phyloP scores from a whole-genome alignment of 2,797 vertebrate species.

The Aplochiton taeniatus region DNA sequence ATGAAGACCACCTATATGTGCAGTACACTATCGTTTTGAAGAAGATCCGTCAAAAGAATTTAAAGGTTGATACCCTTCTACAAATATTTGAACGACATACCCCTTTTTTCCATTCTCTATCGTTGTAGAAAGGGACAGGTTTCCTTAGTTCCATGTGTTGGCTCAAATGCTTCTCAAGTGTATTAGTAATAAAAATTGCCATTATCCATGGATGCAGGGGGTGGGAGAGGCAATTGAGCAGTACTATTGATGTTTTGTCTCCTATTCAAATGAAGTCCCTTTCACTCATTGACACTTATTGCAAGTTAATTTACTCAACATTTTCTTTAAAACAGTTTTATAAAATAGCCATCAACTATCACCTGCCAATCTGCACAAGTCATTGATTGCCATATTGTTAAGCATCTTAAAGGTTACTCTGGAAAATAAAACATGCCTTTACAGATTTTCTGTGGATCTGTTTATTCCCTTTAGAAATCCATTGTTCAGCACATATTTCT shows the following conservation, averaged over 20 bases:
- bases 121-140: slow-evolving; percentile 22
- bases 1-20: too few relatives aligned
- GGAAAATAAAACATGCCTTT: too few relatives aligned
- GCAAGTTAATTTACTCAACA: background rate
- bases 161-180: slow-evolving; percentile 10
- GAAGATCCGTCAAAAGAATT: slow-evolving; percentile 10
- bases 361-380: too few relatives aligned
- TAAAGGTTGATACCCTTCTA: background rate
- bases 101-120: slow-evolving; percentile 21
- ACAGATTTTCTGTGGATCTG: too few relatives aligned
- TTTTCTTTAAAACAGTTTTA: too few relatives aligned
- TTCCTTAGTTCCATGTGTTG: slow-evolving; percentile 8
- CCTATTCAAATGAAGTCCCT: slow-evolving; percentile 25
- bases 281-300: slow-evolving; percentile 18
- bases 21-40: too few relatives aligned
- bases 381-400: too few relatives aligned
- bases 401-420: too few relatives aligned
- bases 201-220: slow-evolving; percentile 35
- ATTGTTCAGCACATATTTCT: too few relatives aligned
- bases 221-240: slow-evolving; percentile 39
- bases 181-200: slow-evolving; percentile 30
- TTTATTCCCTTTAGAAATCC: too few relatives aligned
- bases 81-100: slow-evolving; percentile 18
- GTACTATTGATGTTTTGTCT: slow-evolving; percentile 49
- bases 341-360: too few relatives aligned